Base-by-base conservation (phyloP, 2,113 vertebrate species). In the Jacana jacana region DNA sequence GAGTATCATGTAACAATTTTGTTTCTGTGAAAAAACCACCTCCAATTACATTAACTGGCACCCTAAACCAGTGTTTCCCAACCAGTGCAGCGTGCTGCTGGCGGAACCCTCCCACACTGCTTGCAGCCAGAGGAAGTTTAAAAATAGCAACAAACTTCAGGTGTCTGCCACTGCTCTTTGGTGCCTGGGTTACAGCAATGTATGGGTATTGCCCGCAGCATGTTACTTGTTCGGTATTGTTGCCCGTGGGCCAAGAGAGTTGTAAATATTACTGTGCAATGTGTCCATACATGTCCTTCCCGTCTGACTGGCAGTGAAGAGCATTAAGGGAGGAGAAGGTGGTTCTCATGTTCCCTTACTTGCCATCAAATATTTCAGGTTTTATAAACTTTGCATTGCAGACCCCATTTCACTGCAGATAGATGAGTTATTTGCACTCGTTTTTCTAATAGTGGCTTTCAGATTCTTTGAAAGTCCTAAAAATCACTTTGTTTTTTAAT, bases 191-290 rank as follows among this genome's bases (percentile, higher is more conserved):
- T 88, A 33, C 7, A 85, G 66, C 88, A 69, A 48, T 40, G 75
- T 79, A 64, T 82, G 79, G 90, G 44, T 88, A 55, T 63, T 90
- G 79, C 96, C 92, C 0, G 1, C 54, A 91, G 96, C 90, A 52
- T 8, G 6, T 44, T 88, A 69, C 88, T 88, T 82, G 81, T 82
- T 91, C 70, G 12, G 79, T 79, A 57, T 16, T 88, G 92, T 69
- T 91, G 90, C 95, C 94, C 81, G 46, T 95, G 92, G 78, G 92
- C 90, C 75, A 57, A 48, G 39, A 88, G 78, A 39, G 65, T 78
- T 86, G 65, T 82, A 71, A 52, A 85, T 87, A 68, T 55, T 94
- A 64, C 66, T 94, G 39, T 46, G 55, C 58, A 58, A 39, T 86
- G n/a, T 83, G 88, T 73, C 92, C 76, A 49, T 49, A 52, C 71